Base-by-base conservation (phyloP, 2,797 vertebrate genomes). In the Loris lydekkerianus region DNA sequence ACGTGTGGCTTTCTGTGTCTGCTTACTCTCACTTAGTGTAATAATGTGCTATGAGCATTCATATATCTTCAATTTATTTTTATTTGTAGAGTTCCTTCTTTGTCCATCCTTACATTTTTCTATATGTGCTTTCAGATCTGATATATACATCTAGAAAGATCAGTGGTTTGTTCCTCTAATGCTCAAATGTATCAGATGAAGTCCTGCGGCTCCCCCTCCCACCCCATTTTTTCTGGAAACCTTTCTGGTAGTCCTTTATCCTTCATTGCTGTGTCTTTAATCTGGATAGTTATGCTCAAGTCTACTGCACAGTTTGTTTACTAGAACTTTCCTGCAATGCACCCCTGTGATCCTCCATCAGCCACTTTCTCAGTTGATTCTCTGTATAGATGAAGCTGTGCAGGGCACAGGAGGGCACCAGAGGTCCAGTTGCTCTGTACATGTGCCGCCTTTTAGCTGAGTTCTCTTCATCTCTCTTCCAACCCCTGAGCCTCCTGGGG, bases 81-180 rank as follows among this genome's bases (percentile, higher is more conserved):
- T 82, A 58, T n/a, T 82, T 86, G 29, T 37, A 49, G 20, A 67
- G 11, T 75, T 88, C 67, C 13, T 21, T 86, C 20, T 94, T 90
- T 46, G 53, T 58, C 63, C 65, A 53, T 82, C 29, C 20, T 94
- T 84, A 31, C 37, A 92, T 85, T 88, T 94, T 63, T 25, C 53
- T 63, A 5, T 43, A 4, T 86, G 15, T 40, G 40, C 53, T 34
- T 78, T 69, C 37, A 73, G 70, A 43, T 81, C 43, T 43, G 10
- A 21, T 75, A n/a, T 2, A 37, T 8, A 53, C 49, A 53, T 14
- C 15, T 53, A 53, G 49, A 91, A 34, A 3, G 25, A 34, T 37
- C 85, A 81, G 40, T 70, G 43, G 2, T 46, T 40, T 31, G 61
- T 53, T 67, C 29, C 18, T 43, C 13, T n/a, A 65, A 4, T 43